Conservation (phyloP, 2,888 invertebrate genomes). For the Neocrepidodera transversa region DNA sequence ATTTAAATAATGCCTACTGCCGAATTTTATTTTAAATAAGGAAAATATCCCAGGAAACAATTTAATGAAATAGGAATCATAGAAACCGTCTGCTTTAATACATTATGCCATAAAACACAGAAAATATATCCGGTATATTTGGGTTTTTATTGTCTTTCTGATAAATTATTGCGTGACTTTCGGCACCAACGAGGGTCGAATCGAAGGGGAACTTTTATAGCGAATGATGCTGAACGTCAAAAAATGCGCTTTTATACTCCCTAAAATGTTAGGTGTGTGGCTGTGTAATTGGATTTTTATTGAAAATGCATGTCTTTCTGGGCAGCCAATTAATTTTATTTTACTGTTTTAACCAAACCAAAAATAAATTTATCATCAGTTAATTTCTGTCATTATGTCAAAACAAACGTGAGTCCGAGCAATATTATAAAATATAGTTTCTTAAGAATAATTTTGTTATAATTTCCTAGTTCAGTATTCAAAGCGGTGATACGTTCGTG, state of each 20-base stretch:
- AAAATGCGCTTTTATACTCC: constrained; percentile 25
- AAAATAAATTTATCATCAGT: not conserved
- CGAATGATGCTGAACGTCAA: constrained; percentile 31
- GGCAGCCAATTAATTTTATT: constrained; percentile 19
- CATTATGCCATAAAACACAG: constrained; percentile 28
- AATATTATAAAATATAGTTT: too few relatives aligned
- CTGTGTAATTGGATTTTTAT: constrained; percentile 26
- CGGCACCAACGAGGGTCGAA: constrained; percentile 31
- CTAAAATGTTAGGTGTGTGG: constrained; percentile 27
- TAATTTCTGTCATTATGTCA: too few relatives aligned
- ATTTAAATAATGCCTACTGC: too few relatives aligned
- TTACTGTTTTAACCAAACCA: constrained; percentile 17
- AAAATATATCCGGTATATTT: constrained; percentile 35
- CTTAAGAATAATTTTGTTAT: too few relatives aligned
- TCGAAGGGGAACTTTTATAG: constrained; percentile 36
- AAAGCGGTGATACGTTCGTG: too few relatives aligned
- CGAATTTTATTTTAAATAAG: too few relatives aligned
- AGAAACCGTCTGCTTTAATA: constrained; percentile 28
- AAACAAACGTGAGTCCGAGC: too few relatives aligned
- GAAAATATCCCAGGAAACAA: not conserved
- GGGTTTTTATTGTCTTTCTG: constrained; percentile 37
- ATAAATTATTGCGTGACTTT: constrained; percentile 42
- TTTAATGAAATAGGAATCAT: constrained; percentile 32
- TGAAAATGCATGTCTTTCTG: constrained; percentile 28
- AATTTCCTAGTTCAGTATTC: too few relatives aligned